These are phyloP conservation scores for Apamea monoglypha DNA, from an alignment of 2,888 invertebrate genomes.

Conservation along the genomic window DNA sequence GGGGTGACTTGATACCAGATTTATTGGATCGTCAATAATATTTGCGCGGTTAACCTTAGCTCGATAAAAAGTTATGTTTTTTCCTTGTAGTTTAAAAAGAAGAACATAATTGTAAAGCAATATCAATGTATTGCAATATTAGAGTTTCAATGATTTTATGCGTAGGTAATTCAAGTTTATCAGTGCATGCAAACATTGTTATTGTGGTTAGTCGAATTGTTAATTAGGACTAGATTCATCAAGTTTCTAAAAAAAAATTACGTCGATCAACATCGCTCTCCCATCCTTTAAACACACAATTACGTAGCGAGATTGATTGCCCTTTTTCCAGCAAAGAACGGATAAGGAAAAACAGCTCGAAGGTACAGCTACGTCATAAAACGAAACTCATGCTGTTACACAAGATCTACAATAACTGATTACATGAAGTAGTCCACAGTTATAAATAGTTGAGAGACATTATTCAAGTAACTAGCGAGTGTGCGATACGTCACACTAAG, in stretches of 20 bases:
- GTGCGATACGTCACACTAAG: slow-evolving; percentile 84
- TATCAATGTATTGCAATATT: background rate
- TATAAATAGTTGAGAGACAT: slow-evolving; percentile 64
- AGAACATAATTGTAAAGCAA: background rate
- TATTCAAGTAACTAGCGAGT: slow-evolving; percentile 75
- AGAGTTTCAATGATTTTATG: too few species aligned
- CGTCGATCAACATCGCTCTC: background rate
- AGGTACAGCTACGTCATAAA: slow-evolving; percentile 25
- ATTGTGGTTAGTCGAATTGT: background rate
- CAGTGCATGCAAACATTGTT: background rate
- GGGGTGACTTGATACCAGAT: slow-evolving; percentile 67
- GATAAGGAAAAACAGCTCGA: slow-evolving; percentile 24
- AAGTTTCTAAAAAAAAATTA: slow-evolving; percentile 11
- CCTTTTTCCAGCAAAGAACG: slow-evolving; percentile 11
- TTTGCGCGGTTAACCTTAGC: slow-evolving; percentile 55
- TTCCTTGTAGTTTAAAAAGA: slow-evolving; percentile 15
- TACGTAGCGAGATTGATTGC: slow-evolving; percentile 29
- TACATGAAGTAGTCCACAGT: slow-evolving; percentile 50
- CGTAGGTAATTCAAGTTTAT: background rate
- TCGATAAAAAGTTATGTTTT: slow-evolving; percentile 51
- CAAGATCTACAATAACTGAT: slow-evolving; percentile 46
- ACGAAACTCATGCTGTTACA: slow-evolving; percentile 28
- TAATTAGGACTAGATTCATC: background rate
- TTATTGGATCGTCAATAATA: slow-evolving; percentile 63
- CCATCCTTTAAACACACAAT: slow-evolving; percentile 15